Evolutionary conservation across 2,888 invertebrate species (phyloP).

Genomic region (Cephus nigrinus): DNA sequence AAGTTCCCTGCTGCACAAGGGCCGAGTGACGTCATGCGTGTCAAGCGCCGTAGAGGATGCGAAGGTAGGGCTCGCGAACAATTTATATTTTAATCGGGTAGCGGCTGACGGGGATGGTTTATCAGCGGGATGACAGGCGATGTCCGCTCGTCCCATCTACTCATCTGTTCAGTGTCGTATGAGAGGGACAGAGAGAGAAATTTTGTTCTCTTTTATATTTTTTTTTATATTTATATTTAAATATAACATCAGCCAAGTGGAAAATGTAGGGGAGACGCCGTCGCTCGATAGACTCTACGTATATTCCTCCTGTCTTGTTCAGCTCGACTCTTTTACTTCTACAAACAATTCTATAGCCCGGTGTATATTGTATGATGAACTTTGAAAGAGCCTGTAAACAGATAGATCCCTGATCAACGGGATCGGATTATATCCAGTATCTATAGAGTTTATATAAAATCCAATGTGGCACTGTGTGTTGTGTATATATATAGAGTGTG

Average conservation of each 20-base stretch:
- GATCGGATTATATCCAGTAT: too few species aligned
- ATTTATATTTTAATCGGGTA: slow-evolving; percentile 27
- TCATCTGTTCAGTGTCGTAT: slow-evolving; percentile 13
- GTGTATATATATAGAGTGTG: too few species aligned
- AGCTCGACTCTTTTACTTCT: too few species aligned
- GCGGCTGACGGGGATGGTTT: slow-evolving; percentile 31
- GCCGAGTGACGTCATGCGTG: slow-evolving; percentile 12
- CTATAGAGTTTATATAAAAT: too few species aligned
- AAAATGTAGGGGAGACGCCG: slow-evolving; percentile 39
- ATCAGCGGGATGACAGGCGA: slow-evolving; percentile 56
- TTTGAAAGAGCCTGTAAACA: too few species aligned
- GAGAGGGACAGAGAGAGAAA: background rate
- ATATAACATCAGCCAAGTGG: slow-evolving; percentile 34
- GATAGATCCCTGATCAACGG: too few species aligned
- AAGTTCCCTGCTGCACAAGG: background rate
- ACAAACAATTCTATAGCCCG: too few species aligned
- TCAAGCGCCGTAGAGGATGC: background rate
- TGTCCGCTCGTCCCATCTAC: slow-evolving; percentile 43
- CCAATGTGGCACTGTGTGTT: too few species aligned
- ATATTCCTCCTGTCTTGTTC: too few species aligned
- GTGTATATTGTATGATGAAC: too few species aligned
- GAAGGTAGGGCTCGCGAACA: slow-evolving; percentile 1
- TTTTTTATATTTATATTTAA: slow-evolving; percentile 4
- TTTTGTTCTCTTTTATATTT: background rate
- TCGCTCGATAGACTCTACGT: too few species aligned